Conservation (phyloP, 2,888 invertebrate genomes). For the Polyommatus iphigenia region DNA sequence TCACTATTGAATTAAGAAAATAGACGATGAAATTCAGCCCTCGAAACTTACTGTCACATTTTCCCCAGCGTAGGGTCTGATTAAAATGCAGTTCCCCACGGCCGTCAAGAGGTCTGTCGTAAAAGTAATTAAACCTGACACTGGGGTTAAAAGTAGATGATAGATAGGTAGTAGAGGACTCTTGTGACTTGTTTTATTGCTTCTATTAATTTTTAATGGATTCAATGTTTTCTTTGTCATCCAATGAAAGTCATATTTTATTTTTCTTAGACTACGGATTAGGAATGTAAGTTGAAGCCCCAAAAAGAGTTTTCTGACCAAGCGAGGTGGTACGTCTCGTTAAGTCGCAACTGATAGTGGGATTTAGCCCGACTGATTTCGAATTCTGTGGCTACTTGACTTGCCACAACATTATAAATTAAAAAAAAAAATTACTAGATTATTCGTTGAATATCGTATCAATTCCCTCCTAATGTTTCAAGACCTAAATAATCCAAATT, state of each 20-base stretch:
- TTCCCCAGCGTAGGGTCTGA: background rate
- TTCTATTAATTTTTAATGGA: background rate
- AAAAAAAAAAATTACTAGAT: too few relatives aligned
- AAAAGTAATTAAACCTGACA: background rate
- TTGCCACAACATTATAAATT: background rate
- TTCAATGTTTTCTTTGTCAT: background rate
- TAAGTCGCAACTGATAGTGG: background rate
- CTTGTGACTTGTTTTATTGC: background rate
- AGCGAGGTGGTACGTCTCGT: background rate
- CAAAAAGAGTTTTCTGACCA: too few relatives aligned
- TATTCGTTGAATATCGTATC: too few relatives aligned
- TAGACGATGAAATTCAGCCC: background rate
- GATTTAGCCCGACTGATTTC: background rate
- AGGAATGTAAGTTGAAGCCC: too few relatives aligned
- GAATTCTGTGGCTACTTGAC: background rate
- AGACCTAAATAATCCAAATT: too few relatives aligned
- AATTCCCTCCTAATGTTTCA: too few relatives aligned
- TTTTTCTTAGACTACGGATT: too few relatives aligned
- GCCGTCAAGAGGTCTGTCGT: conserved; percentile 1
- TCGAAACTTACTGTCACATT: background rate
- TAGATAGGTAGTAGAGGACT: background rate
- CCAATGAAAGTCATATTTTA: too few relatives aligned
- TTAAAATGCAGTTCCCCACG: background rate
- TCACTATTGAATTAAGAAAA: background rate
- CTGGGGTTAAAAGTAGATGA: background rate